phyloP scores from a whole-genome alignment of 2,888 invertebrate species.

The Leucoma salicis region DNA sequence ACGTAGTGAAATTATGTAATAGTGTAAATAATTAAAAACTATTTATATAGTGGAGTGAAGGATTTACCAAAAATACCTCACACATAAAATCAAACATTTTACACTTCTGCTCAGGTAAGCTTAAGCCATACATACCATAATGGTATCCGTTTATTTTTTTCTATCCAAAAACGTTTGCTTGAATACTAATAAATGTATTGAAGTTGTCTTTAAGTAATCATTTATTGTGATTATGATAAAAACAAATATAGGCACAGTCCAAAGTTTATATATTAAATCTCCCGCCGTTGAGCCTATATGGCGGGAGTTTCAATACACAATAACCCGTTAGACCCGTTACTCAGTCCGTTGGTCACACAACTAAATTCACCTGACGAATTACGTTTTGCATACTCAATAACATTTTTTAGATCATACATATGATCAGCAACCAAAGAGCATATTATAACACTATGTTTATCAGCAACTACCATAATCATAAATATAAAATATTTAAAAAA shows the following conservation, averaged over 20 bases:
- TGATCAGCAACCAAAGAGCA: no score
- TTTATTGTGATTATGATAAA: neutral
- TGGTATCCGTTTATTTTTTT: no score
- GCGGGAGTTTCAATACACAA: no score
- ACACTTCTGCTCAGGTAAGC: no score
- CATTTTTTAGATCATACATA: no score
- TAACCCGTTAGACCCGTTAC: constrained; percentile 37
- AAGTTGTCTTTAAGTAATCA: neutral
- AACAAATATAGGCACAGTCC: neutral
- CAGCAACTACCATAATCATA: no score
- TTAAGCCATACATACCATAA: no score
- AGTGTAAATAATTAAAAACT: constrained; percentile 10
- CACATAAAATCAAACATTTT: neutral
- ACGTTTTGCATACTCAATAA: constrained; percentile 18
- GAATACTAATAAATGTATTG: neutral
- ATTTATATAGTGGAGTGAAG: constrained; percentile 29
- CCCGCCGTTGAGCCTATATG: no score
- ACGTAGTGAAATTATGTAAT: neutral
- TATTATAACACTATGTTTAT: no score
- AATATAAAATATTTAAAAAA: no score
- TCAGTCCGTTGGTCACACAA: constrained; percentile 30
- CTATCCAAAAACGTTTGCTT: neutral
- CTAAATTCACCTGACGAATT: constrained; percentile 33
- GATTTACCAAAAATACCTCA: constrained; percentile 14
- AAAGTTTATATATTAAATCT: constrained; percentile 15